These are phyloP conservation scores for Danaus melanippus DNA, from an alignment of 1,140 invertebrate genomes.

Conservation along the genomic window DNA sequence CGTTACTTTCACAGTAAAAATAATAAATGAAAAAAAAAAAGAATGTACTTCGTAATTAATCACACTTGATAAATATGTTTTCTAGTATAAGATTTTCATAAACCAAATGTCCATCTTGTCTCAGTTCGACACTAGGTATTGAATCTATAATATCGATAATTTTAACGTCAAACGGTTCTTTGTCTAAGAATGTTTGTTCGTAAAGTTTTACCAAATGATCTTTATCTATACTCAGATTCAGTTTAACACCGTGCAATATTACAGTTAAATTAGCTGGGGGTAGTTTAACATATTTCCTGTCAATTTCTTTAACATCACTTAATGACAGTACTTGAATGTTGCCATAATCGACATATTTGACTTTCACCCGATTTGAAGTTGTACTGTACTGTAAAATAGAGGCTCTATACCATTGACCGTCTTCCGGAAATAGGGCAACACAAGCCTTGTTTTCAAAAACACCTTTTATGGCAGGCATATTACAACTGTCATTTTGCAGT, in stretches of 20 bases:
- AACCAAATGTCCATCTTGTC: conserved; percentile 34
- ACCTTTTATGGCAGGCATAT: conserved; percentile 38
- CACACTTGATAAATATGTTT: conserved; percentile 28
- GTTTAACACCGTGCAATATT: conserved; percentile 32
- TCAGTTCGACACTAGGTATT: conserved; percentile 40
- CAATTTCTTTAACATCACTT: conserved; percentile 46
- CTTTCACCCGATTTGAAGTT: conserved; percentile 42
- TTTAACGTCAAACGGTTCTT: conserved; percentile 43
- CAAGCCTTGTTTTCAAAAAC: conserved; percentile 60
- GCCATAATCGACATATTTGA: conserved; percentile 62
- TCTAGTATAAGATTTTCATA: conserved; percentile 43
- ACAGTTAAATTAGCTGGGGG: conserved; percentile 41
- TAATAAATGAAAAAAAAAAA: conserved; percentile 3
- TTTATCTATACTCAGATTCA: conserved; percentile 39
- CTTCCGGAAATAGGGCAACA: conserved; percentile 47
- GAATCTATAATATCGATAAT: conserved; percentile 29
- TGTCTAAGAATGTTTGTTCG: conserved; percentile 39
- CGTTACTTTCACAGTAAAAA: conserved; percentile 1
- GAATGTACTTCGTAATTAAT: conserved; percentile 5
- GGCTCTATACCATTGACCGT: conserved; percentile 55
- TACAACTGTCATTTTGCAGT: conserved; percentile 29
- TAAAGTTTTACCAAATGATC: conserved; percentile 30
- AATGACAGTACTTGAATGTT: conserved; percentile 44
- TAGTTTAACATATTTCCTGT: conserved; percentile 36
- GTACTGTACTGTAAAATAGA: conserved; percentile 48